Evolutionary conservation across 2,888 invertebrate species (phyloP).

Genomic region (Carabus problematicus): DNA sequence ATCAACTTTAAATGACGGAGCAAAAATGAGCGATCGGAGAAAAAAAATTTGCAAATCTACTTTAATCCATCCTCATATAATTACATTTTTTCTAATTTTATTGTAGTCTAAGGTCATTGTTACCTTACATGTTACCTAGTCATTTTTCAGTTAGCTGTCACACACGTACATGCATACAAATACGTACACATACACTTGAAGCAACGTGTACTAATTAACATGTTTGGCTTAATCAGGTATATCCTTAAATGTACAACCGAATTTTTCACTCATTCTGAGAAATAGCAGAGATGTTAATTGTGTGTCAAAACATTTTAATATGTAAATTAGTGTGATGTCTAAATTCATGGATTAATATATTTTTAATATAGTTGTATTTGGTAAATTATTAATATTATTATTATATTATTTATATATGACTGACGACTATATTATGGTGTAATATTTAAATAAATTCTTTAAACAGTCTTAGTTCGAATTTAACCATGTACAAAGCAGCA

Average conservation of each 20-base stretch:
- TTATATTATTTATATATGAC: too few species aligned
- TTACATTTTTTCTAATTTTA: constrained; percentile 39
- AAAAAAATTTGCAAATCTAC: constrained; percentile 35
- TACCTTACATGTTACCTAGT: constrained; percentile 30
- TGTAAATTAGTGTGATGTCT: too few species aligned
- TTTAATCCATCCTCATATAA: constrained; percentile 31
- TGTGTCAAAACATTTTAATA: too few species aligned
- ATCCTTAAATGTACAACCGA: neutral
- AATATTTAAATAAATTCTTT: too few species aligned
- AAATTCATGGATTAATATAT: too few species aligned
- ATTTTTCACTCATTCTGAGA: too few species aligned
- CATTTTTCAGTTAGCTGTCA: constrained; percentile 5
- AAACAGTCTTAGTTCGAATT: too few species aligned
- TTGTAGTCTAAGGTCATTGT: constrained; percentile 33
- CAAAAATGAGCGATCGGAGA: constrained; percentile 20
- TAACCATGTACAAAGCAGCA: too few species aligned
- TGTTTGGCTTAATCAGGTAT: constrained; percentile 33
- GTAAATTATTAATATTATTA: too few species aligned
- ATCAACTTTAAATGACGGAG: constrained; percentile 29
- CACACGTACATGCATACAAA: constrained; percentile 5
- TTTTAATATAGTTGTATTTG: too few species aligned
- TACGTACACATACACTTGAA: neutral
- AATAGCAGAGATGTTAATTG: too few species aligned
- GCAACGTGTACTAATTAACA: constrained; percentile 16
- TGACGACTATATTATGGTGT: too few species aligned